Conservation (phyloP, 2,113 vertebrate genomes). For the Lagopus leucura region DNA sequence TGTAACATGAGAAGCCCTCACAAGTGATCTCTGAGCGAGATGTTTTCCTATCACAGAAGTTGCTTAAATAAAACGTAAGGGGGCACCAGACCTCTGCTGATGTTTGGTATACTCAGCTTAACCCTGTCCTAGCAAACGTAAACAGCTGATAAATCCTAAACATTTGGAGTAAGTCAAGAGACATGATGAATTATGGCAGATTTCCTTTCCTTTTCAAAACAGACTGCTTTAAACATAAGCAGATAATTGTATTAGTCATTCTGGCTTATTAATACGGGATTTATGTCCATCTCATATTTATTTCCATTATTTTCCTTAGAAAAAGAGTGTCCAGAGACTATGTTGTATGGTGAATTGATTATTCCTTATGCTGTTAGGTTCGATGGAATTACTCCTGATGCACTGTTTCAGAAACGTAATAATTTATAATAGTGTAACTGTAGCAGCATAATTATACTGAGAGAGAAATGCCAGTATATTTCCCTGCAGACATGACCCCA, state of each 20-base stretch:
- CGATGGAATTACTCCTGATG: not conserved
- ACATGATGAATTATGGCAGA: not conserved
- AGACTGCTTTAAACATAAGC: not conserved
- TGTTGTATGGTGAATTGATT: not conserved
- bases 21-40: fast-evolving
- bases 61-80: constrained; percentile 35
- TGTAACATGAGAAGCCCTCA: not conserved
- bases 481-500: not conserved
- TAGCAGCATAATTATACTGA: not conserved
- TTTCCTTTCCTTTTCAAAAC: not conserved
- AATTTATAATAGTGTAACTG: not conserved
- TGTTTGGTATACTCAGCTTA: not conserved
- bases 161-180: not conserved
- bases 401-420: not conserved
- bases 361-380: not conserved
- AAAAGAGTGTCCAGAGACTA: not conserved
- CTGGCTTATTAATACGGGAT: not conserved
- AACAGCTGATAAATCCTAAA: not conserved
- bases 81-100: constrained; percentile 63
- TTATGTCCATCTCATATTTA: not conserved
- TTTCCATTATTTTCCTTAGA: not conserved
- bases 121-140: not conserved
- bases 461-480: not conserved
- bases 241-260: not conserved
- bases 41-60: not conserved